phyloP scores from a whole-genome alignment of 2,113 vertebrate species.

The Brachyhypopomus occidentalis region DNA sequence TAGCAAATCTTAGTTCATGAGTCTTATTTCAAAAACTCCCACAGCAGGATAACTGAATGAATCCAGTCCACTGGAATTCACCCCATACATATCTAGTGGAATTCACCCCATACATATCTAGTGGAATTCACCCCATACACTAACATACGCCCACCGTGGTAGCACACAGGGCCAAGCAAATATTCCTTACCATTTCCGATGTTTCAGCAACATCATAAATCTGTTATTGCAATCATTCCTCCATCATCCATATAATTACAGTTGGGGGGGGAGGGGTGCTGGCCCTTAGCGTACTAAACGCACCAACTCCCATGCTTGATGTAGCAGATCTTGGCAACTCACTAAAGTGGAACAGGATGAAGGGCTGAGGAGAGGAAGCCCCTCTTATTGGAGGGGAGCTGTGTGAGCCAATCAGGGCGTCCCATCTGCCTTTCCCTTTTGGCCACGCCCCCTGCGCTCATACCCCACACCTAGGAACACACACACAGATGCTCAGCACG shows the following conservation, averaged over 20 bases:
- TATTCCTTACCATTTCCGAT: not conserved
- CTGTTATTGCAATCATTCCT: not conserved
- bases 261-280: not conserved
- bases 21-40: not conserved
- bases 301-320: not conserved
- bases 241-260: not conserved
- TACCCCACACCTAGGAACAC: constrained; percentile 29
- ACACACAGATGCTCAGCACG: constrained; percentile 45
- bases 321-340: no score
- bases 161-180: no score
- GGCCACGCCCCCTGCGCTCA: no score
- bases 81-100: not conserved
- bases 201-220: not conserved
- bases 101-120: not conserved
- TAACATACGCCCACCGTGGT: not conserved
- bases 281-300: constrained; percentile 8
- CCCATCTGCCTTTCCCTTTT: not conserved
- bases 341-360: constrained; percentile 15
- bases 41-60: not conserved
- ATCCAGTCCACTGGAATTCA: not conserved
- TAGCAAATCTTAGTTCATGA: not conserved
- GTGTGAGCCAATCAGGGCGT: not conserved
- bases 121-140: not conserved
- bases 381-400: not conserved
- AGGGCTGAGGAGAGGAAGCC: not conserved